A percentile compares a stretch with the other conserved stretches of the same genome.
Evolutionary conservation across 2,113 vertebrate genomes (phyloP).

Genomic region (Thunnus maccoyii): DNA sequence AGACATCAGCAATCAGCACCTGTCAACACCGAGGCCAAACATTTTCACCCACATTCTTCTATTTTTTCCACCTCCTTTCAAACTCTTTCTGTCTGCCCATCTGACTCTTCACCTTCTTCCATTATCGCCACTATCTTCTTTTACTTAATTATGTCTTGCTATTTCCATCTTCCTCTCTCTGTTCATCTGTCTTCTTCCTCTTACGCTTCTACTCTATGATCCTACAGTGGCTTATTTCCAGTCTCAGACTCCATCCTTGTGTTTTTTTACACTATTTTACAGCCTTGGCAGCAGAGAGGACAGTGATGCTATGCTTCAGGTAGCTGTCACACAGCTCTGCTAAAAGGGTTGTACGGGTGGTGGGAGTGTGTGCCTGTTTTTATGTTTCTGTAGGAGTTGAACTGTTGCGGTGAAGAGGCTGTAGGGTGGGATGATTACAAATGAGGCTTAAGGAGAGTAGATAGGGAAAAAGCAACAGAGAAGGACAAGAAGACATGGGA

Average conservation of each 20-base stretch:
- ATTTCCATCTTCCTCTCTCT: not conserved
- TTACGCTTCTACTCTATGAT: slow-evolving; percentile 20
- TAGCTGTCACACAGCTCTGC: slow-evolving; percentile 25
- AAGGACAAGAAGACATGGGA: no score
- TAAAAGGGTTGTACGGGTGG: slow-evolving; percentile 18
- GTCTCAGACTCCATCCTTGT: not conserved
- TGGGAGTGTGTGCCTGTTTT: slow-evolving; percentile 7
- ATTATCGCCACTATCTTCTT: slow-evolving; percentile 24
- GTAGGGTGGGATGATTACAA: not conserved
- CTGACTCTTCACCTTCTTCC: not conserved
- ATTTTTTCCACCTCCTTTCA: slow-evolving; percentile 28
- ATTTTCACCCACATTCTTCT: slow-evolving; percentile 21
- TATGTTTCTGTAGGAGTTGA: not conserved
- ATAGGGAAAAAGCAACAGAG: not conserved
- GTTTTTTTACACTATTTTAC: slow-evolving; percentile 16
- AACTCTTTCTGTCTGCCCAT: not conserved
- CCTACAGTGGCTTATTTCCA: slow-evolving; percentile 14
- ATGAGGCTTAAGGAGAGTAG: not conserved
- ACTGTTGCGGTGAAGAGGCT: not conserved
- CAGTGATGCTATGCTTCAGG: slow-evolving; percentile 24
- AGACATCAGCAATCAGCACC: slow-evolving; percentile 56
- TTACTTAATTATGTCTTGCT: slow-evolving; percentile 12
- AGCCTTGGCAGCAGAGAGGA: slow-evolving; percentile 33
- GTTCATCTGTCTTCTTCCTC: slow-evolving; percentile 5
- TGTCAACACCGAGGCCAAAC: slow-evolving; percentile 47